Evolutionary conservation across 2,797 vertebrate species (phyloP).

Genomic region (Sarcophilus harrisii): DNA sequence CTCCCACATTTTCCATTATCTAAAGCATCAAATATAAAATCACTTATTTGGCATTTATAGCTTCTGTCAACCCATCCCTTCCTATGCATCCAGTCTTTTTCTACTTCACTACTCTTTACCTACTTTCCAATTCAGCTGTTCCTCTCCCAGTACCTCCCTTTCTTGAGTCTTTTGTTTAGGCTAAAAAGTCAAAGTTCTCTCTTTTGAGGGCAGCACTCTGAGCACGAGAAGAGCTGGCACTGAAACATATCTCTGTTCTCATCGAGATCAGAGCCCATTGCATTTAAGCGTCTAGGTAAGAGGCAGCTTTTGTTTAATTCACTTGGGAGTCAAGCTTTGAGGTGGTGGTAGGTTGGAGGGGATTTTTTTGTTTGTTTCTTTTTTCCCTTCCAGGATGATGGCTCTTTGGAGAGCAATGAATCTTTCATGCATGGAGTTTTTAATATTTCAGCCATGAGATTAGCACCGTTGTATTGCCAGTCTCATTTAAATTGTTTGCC

Average conservation of each 20-base stretch:
- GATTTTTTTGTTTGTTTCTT: not conserved
- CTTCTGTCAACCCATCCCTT: not conserved
- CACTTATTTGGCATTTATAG: not conserved
- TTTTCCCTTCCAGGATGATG: conserved; percentile 52
- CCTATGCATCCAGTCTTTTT: not conserved
- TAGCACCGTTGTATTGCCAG: conserved; percentile 44
- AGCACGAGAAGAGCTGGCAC: conserved; percentile 11
- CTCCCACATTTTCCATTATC: not conserved
- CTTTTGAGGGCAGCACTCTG: conserved; percentile 22
- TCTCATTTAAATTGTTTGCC: conserved; percentile 72
- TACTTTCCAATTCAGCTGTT: not conserved
- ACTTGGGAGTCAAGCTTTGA: conserved; percentile 42
- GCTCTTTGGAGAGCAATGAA: conserved; percentile 68
- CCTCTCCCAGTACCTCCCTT: not conserved
- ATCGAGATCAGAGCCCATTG: conserved; percentile 43
- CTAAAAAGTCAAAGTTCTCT: not conserved
- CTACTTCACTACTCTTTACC: not conserved
- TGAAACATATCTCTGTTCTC: conserved; percentile 22
- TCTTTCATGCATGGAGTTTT: conserved; percentile 63
- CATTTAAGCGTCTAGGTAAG: conserved; percentile 51
- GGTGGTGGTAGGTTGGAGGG: conserved; percentile 58
- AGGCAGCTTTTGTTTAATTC: conserved; percentile 50
- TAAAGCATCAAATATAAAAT: not conserved
- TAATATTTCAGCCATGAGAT: conserved; percentile 67
- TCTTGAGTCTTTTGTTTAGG: not conserved